Base-by-base conservation (phyloP, 2,888 invertebrate species). In the Kuschelorhynchus macadamiae region DNA sequence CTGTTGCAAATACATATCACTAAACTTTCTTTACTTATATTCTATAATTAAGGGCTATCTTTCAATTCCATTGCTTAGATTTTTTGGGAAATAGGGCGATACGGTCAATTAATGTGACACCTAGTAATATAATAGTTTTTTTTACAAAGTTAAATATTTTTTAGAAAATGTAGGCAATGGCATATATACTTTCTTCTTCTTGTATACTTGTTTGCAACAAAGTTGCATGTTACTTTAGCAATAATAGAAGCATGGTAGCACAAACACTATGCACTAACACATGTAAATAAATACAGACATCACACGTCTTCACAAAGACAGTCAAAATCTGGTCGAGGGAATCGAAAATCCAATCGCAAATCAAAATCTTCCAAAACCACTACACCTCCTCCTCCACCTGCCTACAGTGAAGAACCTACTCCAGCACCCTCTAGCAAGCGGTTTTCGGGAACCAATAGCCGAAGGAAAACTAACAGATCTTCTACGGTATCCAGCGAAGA, bases 321-420 rank as follows among this genome's bases (percentile, higher is more conserved):
- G 70, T 75, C 74, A 77, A 82, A 85, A 79, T 79, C 79, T 76
- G 81, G 81, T 76, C 80, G 84, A 71, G 86, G 77, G 60, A 74
- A 72, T 70, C 52, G 78, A 74, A 79, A 77, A 75, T 70, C 72
- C 60, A 75, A 72, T 69, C 59, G 78, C 74, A 79, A 62, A 47
- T 61, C 70, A 46, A 69, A 69, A 65, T 66, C 66, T 53, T 59
- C 63, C 44, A 69, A 69, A 69, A 46, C 53, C 57, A 75, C 86
- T 85, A 87, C 89, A 85, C 85, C 89, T 83, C 87, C 89, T 81
- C 88, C 89, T 83, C 86, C 89, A 79, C 89, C 89, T 86, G 88
- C 86, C 85, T 88, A 88, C 87, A 90, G 89, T 85, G 83, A 87
- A 71, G 82, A 85, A 59, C 72, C 86, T 46, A 83, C 84, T 1